Conservation (phyloP, 2,113 vertebrate species). For the Ceyx margarethae region DNA sequence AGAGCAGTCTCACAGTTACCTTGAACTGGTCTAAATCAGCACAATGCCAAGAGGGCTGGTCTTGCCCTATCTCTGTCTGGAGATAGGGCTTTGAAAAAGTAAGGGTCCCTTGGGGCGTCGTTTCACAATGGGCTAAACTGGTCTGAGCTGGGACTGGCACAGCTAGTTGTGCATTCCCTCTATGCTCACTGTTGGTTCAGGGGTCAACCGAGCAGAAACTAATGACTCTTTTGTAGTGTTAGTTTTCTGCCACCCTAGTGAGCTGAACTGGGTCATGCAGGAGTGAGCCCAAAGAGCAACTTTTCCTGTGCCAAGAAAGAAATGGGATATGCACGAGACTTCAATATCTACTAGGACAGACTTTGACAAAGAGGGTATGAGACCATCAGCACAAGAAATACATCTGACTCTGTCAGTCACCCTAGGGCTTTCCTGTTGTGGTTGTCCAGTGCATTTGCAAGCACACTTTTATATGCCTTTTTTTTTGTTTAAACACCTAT, state of each 20-base stretch:
- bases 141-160: neutral
- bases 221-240: neutral
- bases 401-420: neutral
- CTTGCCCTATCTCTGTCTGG: neutral
- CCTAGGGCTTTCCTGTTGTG: neutral
- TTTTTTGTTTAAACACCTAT: neutral
- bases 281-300: neutral
- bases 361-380: neutral
- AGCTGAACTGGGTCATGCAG: neutral
- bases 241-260: neutral
- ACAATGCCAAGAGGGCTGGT: neutral
- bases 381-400: neutral
- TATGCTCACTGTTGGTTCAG: neutral
- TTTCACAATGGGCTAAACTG: neutral
- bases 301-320: neutral
- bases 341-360: neutral
- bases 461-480: neutral
- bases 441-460: neutral
- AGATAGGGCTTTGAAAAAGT: neutral
- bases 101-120: neutral
- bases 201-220: neutral
- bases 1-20: neutral
- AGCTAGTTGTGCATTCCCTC: neutral
- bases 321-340: neutral
- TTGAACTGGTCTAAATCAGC: neutral